Percentiles rank a stretch among this genome's conserved stretches.
Conservation (phyloP, 1,140 invertebrate genomes). For the Mya arenaria region DNA sequence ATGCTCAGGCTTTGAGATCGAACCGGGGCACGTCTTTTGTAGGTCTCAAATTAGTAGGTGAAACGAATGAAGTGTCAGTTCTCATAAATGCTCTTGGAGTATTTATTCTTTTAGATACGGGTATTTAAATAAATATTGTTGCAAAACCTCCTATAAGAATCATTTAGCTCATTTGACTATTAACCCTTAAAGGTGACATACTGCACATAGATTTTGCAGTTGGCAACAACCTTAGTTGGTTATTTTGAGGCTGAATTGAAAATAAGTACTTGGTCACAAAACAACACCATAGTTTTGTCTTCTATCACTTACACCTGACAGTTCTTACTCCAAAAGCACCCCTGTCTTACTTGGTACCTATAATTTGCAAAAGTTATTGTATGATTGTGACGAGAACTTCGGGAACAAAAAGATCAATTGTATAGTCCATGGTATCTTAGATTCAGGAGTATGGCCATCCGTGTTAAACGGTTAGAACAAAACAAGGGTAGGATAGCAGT, state of each 20-base stretch:
- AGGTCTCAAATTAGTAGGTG: neutral
- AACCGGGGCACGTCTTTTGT: neutral
- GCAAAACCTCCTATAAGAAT: neutral
- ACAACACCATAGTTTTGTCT: neutral
- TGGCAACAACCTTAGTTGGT: neutral
- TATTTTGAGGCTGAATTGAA: neutral
- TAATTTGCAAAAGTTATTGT: neutral
- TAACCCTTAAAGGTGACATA: neutral
- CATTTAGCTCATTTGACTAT: neutral
- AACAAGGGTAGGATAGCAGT: neutral
- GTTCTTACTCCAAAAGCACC: neutral
- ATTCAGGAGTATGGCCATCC: neutral
- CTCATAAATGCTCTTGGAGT: neutral
- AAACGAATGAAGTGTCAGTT: neutral
- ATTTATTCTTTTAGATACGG: neutral
- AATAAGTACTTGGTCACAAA: neutral
- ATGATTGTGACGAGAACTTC: neutral
- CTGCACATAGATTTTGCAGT: neutral
- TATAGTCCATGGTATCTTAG: neutral
- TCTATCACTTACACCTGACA: neutral
- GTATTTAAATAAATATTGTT: neutral
- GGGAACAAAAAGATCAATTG: neutral
- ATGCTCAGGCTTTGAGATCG: too few species aligned
- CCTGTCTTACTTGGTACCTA: neutral
- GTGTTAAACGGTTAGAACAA: neutral